phyloP scores from a whole-genome alignment of 2,888 invertebrate species.

The Galeopsomyia nigrocyanea region DNA sequence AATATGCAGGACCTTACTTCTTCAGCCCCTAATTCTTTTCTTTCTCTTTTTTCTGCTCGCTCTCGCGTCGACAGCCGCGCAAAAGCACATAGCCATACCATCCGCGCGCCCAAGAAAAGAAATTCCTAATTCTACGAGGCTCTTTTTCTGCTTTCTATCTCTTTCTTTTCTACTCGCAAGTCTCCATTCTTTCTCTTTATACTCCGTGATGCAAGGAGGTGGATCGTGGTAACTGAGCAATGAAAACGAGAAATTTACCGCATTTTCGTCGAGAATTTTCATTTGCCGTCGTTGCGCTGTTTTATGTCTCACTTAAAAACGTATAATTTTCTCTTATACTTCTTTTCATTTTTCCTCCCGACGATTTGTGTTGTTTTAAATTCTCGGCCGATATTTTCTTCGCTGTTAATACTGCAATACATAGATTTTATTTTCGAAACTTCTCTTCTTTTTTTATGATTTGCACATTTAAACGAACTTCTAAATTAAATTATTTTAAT shows the following conservation, averaged over 20 bases:
- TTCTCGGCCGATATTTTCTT: too few species aligned
- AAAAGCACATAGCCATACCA: too few species aligned
- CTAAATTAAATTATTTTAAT: too few species aligned
- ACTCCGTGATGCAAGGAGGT: conserved; percentile 16
- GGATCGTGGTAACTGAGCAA: neutral
- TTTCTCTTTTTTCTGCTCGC: conserved; percentile 27
- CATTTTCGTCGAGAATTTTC: conserved; percentile 40
- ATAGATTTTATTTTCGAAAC: too few species aligned
- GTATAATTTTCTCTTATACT: conserved; percentile 29
- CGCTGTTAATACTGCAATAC: too few species aligned
- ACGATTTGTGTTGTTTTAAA: neutral
- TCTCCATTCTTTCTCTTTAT: neutral
- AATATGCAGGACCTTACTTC: conserved; percentile 50
- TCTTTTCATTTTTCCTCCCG: neutral
- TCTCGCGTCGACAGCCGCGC: neutral
- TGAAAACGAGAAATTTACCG: conserved; percentile 35
- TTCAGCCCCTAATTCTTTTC: conserved; percentile 36
- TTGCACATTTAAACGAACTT: too few species aligned
- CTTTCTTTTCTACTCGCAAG: neutral
- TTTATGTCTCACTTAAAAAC: conserved; percentile 15
- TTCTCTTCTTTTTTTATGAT: too few species aligned
- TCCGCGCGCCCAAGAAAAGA: too few species aligned
- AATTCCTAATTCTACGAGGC: neutral
- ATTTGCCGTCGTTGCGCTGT: conserved; percentile 20
- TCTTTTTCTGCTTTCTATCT: neutral